Evolutionary conservation across 2,113 vertebrate genomes (phyloP).

Genomic region (Larimichthys polyactis): DNA sequence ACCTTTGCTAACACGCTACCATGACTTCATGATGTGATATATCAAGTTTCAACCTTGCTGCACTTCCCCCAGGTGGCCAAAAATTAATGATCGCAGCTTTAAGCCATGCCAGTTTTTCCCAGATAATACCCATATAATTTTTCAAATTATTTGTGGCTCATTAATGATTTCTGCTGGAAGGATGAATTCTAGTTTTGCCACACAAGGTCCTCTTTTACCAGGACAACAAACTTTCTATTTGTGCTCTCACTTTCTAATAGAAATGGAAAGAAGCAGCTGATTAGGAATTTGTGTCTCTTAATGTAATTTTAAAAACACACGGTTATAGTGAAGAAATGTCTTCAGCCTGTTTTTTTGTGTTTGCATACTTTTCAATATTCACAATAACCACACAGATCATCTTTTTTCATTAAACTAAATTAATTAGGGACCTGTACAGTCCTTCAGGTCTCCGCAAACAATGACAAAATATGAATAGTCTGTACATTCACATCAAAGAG

Average conservation of each 20-base stretch:
- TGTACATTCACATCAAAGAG: slow-evolving; percentile 26
- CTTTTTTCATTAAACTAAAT: slow-evolving; percentile 4
- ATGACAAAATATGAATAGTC: slow-evolving; percentile 29
- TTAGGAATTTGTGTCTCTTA: not conserved
- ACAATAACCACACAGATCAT: slow-evolving; percentile 4
- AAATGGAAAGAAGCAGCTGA: not conserved
- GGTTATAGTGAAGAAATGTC: not conserved
- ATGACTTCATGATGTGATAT: not conserved
- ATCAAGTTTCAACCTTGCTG: not conserved
- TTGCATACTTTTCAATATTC: not conserved
- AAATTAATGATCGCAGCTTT: not conserved
- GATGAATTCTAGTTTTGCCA: not conserved
- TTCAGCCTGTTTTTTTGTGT: not conserved
- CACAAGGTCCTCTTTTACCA: not conserved
- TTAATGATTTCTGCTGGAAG: not conserved
- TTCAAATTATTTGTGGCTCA: not conserved
- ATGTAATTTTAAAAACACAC: not conserved
- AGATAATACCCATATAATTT: not conserved
- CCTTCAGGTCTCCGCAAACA: slow-evolving; percentile 21
- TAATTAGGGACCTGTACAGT: not conserved
- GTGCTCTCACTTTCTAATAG: not conserved
- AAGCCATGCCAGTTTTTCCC: not conserved
- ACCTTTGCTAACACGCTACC: not conserved
- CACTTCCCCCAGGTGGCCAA: not conserved
- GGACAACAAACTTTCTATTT: not conserved